Base-by-base conservation (phyloP, 1,140 invertebrate species). In the Drosophila biarmipes region DNA sequence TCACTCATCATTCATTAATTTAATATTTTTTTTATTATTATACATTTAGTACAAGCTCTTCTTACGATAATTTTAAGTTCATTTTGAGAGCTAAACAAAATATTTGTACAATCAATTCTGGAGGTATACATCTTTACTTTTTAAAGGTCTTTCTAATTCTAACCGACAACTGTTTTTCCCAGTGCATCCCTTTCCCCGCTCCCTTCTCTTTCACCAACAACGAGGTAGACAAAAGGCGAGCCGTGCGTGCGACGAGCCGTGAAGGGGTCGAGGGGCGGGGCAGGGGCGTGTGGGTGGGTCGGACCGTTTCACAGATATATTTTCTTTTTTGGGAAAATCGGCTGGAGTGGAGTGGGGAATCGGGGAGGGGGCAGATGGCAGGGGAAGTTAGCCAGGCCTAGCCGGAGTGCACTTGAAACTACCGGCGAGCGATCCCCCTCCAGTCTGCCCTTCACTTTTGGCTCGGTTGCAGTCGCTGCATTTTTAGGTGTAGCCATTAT, bases 401-500 rank as follows among this genome's bases (percentile, higher is more conserved):
- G 61, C 49, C 48, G 73, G 66, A 86, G 78, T 86, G 81, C 81
- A 81, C 81, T 86, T 86, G 81, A 86, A 87, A 86, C 61, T 78
- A 66, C 42, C 69, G 68, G 46, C 67, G 59, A 76, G 56, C 14
- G 8, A 35, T 53, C 57, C 56, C 7, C 48, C 45, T 15, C 24
- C 48, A 45, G 48, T 24, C 66, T 68, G 66, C 66, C 66, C 66
- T 68, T 68, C 66, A 68, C 62, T 68, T 68, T 68, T 68, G 31
- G 63, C 31, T 48, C 71, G 49, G 78, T 75, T 86, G 82, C 82
- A 81, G 73, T 81, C 69, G 74, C 81, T 86, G 81, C 81, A 87
- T 86, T 87, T 86, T 86, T 86, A 86, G 81, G 82, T 87, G 82
- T 87, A 86, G 82, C 82, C 82, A 86, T 86, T 86, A 86, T 86